Evolutionary conservation across 2,113 vertebrate genomes (phyloP).

Genomic region (Pardalotus punctatus): DNA sequence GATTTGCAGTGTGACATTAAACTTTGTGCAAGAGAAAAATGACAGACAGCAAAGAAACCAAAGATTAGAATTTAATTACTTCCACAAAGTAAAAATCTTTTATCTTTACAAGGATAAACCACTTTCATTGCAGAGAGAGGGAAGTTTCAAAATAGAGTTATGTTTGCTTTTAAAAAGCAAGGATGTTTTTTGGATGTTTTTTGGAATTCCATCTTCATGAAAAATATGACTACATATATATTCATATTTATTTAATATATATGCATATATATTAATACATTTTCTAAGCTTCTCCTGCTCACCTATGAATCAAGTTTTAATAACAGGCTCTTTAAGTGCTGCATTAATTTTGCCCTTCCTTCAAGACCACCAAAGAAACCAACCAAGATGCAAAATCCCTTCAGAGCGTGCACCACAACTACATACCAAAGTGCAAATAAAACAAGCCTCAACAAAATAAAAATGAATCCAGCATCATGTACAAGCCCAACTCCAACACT

Average conservation of each 20-base stretch:
- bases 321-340: background rate
- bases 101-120: background rate
- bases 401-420: background rate
- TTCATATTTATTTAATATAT: slow-evolving; percentile 20
- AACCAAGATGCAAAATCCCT: slow-evolving; percentile 17
- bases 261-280: background rate
- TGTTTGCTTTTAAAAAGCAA: background rate
- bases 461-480: background rate
- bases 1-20: background rate
- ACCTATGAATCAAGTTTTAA: slow-evolving; percentile 20
- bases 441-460: slow-evolving; percentile 48
- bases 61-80: background rate
- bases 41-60: background rate
- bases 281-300: background rate
- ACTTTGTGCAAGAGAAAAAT: background rate
- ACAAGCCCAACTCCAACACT: background rate
- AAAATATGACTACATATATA: background rate
- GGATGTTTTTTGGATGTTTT: background rate
- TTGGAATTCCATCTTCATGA: background rate
- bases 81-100: background rate
- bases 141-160: background rate
- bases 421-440: background rate
- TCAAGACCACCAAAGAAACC: slow-evolving; percentile 45
- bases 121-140: background rate
- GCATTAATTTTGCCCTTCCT: slow-evolving; percentile 12